A percentile compares a stretch with the other conserved stretches of the same genome.
phyloP scores from a whole-genome alignment of 2,113 vertebrate species.

The Regulus satrapa region DNA sequence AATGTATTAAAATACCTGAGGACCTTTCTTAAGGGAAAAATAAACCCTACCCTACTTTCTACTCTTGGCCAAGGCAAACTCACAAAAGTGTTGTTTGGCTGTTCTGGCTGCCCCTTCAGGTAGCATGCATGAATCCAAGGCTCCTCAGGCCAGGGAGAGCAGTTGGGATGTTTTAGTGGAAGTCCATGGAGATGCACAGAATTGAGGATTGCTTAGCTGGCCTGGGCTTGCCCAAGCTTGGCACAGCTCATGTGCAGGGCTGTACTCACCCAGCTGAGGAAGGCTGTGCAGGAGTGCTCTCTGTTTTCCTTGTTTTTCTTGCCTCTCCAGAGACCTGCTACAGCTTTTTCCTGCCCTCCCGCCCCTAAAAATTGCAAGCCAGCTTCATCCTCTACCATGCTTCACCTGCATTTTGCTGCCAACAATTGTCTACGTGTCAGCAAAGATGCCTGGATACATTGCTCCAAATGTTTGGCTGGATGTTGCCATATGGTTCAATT shows the following conservation, averaged over 20 bases:
- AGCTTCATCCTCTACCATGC: neutral
- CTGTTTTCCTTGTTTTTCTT: rapidly evolving
- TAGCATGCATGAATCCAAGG: rapidly evolving
- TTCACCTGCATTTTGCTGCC: neutral
- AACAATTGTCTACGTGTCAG: neutral
- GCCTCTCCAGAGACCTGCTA: neutral
- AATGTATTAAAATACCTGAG: neutral
- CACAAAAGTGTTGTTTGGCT: neutral
- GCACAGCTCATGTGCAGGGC: rapidly evolving
- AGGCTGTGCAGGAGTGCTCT: rapidly evolving
- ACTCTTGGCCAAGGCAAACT: neutral
- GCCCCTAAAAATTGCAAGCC: neutral
- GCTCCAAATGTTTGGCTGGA: rapidly evolving
- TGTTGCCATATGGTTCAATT: neutral
- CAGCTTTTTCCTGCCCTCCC: neutral
- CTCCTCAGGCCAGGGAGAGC: neutral
- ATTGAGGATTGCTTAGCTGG: neutral
- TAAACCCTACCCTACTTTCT: neutral
- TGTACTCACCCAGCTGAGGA: rapidly evolving
- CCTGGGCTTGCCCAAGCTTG: neutral
- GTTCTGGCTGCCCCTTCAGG: neutral
- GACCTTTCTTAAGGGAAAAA: neutral
- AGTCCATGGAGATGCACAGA: neutral
- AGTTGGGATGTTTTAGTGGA: neutral
- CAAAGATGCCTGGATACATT: neutral